Evolutionary conservation across 2,888 invertebrate genomes (phyloP), one percentile per base, ranked within the genome.

Genomic region (Andrena chrysosceles): DNA sequence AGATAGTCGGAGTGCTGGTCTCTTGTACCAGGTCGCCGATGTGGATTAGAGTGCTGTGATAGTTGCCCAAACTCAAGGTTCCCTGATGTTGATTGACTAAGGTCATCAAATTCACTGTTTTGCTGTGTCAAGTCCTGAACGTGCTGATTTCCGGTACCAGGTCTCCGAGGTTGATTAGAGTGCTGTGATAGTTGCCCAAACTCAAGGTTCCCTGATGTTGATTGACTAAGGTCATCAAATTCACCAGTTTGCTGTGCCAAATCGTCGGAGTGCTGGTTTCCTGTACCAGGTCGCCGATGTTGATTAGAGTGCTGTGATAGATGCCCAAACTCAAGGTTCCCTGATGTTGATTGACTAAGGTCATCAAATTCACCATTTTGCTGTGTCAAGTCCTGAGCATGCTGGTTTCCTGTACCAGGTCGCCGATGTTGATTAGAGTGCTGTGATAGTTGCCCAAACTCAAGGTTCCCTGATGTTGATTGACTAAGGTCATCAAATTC

Each of bases 401-500:
- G 68, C 31, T 83, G 84, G 20, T 69, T 77, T 48, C 69, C 26
- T 35, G 54, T 68, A 31, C 2, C 20, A 67, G 79, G 66, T 71
- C 42, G 77, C 33, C 59, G 31, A 29, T 29, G 52, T 10, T 72
- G 56, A 2, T 66, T 31, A 0, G 68, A 60, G 1, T 85, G 73
- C 59, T 85, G 82, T 56, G 74, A 73, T 70, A 85, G 83, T 5
- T 84, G 80, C n/a, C 83, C 86, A 70, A 84, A 16, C 16, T 71
- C 33, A 8, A 60, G 70, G 1, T 33, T 49, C 3, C 70, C 60
- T 0, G 49, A 49, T n/a, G 64, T 56, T 31, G 71, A 60, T 31
- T 77, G 70, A 2, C 56, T 63, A 0, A 77, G 29, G 0, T 91
- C 88, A 89, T 89, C 35, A 84, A 83, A 85, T 83, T 48, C 75